Conservation (phyloP, 2,797 vertebrate genomes). For the Jordanella pulchra region DNA sequence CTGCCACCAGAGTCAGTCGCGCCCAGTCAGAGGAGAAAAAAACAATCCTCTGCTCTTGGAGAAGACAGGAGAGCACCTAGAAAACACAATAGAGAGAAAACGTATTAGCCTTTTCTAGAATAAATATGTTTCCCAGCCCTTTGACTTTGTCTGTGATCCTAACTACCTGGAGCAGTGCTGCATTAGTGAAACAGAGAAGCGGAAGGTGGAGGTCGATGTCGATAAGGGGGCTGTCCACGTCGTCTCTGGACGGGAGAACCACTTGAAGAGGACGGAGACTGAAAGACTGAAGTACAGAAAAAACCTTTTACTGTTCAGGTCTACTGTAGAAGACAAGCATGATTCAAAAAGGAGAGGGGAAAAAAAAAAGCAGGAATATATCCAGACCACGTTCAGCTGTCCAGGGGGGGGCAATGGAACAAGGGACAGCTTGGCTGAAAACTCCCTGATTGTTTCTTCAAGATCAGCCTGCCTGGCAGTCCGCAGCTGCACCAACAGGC, state of each 20-base stretch:
- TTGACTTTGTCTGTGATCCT: neutral
- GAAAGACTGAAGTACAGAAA: conserved; percentile 73
- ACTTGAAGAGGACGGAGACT: conserved; percentile 90
- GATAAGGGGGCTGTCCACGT: conserved; percentile 85
- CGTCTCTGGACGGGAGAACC: conserved; percentile 87
- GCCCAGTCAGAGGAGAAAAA: conserved; percentile 93
- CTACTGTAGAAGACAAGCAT: neutral
- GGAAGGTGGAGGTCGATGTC: conserved; percentile 95
- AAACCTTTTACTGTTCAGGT: conserved; percentile 1
- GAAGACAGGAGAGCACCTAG: conserved; percentile 85
- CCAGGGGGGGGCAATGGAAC: conserved; percentile 93
- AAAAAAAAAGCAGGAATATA: neutral
- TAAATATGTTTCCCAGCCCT: neutral
- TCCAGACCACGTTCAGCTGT: conserved; percentile 90
- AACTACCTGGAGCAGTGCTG: conserved; percentile 74
- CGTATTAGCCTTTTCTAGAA: neutral
- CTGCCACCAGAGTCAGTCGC: conserved; percentile 87
- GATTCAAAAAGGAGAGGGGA: too few species aligned
- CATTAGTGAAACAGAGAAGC: conserved; percentile 87
- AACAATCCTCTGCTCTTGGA: conserved; percentile 89
- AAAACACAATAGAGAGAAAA: conserved; percentile 8
- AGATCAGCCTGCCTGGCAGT: conserved; percentile 82
- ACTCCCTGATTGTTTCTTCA: conserved; percentile 90
- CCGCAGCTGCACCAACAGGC: conserved; percentile 82
- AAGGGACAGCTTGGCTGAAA: conserved; percentile 90